Base-by-base conservation (phyloP, 2,888 invertebrate species). In the Anorthoa munda region DNA sequence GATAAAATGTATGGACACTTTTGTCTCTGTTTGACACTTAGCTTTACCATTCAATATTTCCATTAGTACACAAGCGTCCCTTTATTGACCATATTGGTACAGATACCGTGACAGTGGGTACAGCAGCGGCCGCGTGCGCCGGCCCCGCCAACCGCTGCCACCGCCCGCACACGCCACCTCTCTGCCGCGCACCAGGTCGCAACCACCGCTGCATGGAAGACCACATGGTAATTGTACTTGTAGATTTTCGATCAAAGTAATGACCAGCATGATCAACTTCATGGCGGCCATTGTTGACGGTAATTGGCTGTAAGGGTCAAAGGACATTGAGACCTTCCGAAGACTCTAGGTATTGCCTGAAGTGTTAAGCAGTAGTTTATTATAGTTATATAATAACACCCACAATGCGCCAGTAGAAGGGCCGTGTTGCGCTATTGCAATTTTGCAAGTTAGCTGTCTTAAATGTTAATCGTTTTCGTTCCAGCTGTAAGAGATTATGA, bases 71-170 rank as follows among this genome's bases (percentile, higher is more conserved):
- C 23, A 18, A 18, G 26, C 31, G 31, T 26, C 4, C 4, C 1
- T 7, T 51, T 31, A 15, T 39, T 18, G 17, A 21, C 45, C 15
- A 17, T 21, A 18, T 39, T 26, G 31, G 39, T 5, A 2, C 79
- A 96, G 96, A 81, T 96, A 96, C 66, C 94, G 95, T 0, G 96
- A 96, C 86, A 96, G 96, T 55, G 95, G 95, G 2, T 95, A 95
- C 88, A 93, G 93, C 85, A 95, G 94, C 81, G 92, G 91, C 0
- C 92, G 94, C 12, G 82, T 86, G 18, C 91, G 93, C 1, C 89
- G 92, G 3, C 46, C 88, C 26, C 87, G 91, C 58, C 85, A 83
- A 26, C 80, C 85, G 9, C 72, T 75, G 13, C 78, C 75, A 59
- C 84, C 83, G 51, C 80, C 59, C 11, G 26, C 81, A 61, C 74